Base-by-base conservation (phyloP, 2,888 invertebrate genomes). In the Aleiodes alternator region DNA sequence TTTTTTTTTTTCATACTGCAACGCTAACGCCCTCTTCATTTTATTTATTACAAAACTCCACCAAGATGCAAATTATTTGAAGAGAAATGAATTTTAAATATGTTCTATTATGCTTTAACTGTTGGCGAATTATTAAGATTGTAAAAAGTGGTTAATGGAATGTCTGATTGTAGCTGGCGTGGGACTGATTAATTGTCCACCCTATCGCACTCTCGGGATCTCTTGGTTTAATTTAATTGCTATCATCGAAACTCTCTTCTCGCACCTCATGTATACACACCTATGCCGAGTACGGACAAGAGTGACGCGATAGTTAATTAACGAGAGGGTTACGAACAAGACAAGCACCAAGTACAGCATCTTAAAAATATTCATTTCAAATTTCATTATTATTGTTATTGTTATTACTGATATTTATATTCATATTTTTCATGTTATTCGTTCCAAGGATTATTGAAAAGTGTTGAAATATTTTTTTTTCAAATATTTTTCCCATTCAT, bases 181-280 rank as follows among this genome's bases (percentile, higher is more conserved):
- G 82, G 80, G 79, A 79, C 84, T 86, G 86, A 87, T 87, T 86
- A 87, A 87, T 87, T 83, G 86, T 80, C 76, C 77, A 75, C 82
- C 43, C 84, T 87, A 87, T 87, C 87, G 81, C 34, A 70, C 38
- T 72, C 78, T 79, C 78, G 81, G 80, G 84, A 87, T 87, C 86
- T 86, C 81, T 64, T 48, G 82, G 79, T 85, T 87, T 84, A 84
- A 85, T 86, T 86, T 84, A 87, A 87, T 87, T 85, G 84, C 85
- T 81, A 87, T 86, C 84, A 82, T 84, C 84, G 84, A 76, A 69
- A 72, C 75, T 68, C 75, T 12, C 64, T 59, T 53, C 59, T 71
- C 57, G 38, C 57, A 61, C 76, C 48, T 70, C 56, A 53, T 68
- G 34, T 72, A 61, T 64, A 66, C 66, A 48, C 48, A 64, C 64